Evolutionary conservation across 1,140 invertebrate species (phyloP).

Genomic region (Bacillus rossius): DNA sequence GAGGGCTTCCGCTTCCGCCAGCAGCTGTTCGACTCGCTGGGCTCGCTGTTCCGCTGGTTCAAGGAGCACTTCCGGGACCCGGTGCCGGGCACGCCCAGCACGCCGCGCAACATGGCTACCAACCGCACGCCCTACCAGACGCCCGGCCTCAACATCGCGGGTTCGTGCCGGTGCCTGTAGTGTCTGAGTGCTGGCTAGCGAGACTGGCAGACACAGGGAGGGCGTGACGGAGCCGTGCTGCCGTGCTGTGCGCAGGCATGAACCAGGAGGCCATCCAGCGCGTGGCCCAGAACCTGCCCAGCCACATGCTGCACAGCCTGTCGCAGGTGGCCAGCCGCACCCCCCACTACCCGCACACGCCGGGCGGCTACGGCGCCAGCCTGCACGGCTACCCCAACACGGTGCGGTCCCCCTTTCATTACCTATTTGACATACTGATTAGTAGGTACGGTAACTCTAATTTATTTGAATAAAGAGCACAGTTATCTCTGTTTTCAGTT

Average conservation of each 20-base stretch:
- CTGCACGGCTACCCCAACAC: conserved; percentile 50
- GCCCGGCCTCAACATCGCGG: conserved; percentile 50
- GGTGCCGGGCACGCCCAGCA: conserved; percentile 70
- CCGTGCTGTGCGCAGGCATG: conserved; percentile 45
- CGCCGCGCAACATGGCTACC: conserved; percentile 53
- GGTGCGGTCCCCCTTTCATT: conserved; percentile 33
- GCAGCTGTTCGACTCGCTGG: conserved; percentile 81
- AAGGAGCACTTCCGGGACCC: conserved; percentile 96
- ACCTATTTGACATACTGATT: neutral
- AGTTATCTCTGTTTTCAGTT: too few species aligned
- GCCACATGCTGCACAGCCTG: conserved; percentile 64
- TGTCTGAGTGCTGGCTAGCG: too few species aligned
- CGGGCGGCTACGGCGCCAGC: conserved; percentile 39
- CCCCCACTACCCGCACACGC: conserved; percentile 59
- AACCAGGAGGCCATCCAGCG: conserved; percentile 66
- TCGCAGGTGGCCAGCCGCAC: conserved; percentile 64
- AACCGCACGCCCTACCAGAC: conserved; percentile 61
- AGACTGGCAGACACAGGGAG: too few species aligned
- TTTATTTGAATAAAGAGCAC: too few species aligned
- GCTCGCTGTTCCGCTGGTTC: conserved; percentile 89
- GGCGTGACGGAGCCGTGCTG: too few species aligned
- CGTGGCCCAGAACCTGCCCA: conserved; percentile 65
- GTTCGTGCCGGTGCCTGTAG: neutral
- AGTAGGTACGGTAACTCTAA: too few species aligned
- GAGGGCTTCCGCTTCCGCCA: conserved; percentile 90